Evolutionary conservation across 2,113 vertebrate species (phyloP), one percentile per base, ranked within the genome.

Genomic region (Gopherus flavomarginatus): DNA sequence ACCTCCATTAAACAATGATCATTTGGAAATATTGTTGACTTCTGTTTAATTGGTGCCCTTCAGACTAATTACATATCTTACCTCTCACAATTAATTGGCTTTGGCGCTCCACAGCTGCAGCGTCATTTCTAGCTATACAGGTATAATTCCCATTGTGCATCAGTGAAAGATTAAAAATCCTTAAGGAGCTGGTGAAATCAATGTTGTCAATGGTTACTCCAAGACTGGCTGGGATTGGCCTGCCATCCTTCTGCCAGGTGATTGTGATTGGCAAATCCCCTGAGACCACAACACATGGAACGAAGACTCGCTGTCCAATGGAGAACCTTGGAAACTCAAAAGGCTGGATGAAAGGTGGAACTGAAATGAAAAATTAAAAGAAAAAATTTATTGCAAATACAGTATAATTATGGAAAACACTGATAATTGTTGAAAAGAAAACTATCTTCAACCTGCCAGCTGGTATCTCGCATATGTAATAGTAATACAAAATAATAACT

Each of bases 121-220:
- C 99, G 57, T 99, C 99, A 1, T 99, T 99, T 57, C 99, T 98
- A n/a, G 99, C 99, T 1, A 99, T 99, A 98, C 99, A 99, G 92
- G 99, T 99, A 77, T 99, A 99, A 92, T 99, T 99, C 62, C 99
- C 99, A 1, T 99, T 99, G 97, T 99, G 99, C 98, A 99, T 98
- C 38, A 99, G 98, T 0, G 99, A 99, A 26, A 99, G 99, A 97
- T 99, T 99, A 98, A 99, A 99, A 96, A 99, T 99, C 93, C 99
- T 97, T 83, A 99, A 93, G 11, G 99, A 99, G 98, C 99, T 99
- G 93, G 99, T 99, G 97, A 99, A 99, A 97, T 99, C 99, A 0
- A 99, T 99, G 98, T 99, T 99, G 98, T 99, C 99, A 62, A 99
- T 99, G 4, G 99, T 99, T 59, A 99, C 99, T 0, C 99, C 99